A percentile compares a stretch with the other conserved stretches of the same genome.
These are phyloP conservation scores for Lasioglossum morio DNA, from an alignment of 2,888 invertebrate genomes.

Conservation along the genomic window DNA sequence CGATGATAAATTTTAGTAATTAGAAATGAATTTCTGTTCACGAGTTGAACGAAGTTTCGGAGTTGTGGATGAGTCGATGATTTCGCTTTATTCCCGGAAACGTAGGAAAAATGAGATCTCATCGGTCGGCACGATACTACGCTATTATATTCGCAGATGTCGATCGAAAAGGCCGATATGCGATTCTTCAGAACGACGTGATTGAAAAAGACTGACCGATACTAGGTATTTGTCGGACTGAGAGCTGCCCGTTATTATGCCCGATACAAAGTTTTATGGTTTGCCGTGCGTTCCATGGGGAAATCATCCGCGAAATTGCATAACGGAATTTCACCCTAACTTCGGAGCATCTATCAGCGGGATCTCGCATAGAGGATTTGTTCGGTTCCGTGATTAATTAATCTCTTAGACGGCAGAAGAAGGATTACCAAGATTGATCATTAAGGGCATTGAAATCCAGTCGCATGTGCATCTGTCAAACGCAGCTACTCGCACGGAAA, in stretches of 20 bases:
- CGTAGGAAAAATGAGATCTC: not conserved
- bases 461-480: slow-evolving; percentile 8
- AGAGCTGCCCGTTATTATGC: slow-evolving; percentile 45
- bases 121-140: not conserved
- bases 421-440: slow-evolving; percentile 50
- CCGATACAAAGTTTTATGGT: slow-evolving; percentile 59
- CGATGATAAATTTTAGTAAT: not conserved
- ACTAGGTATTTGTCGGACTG: slow-evolving; percentile 20
- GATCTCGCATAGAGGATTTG: slow-evolving; percentile 33
- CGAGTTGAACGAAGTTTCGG: no score
- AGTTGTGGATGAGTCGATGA: not conserved
- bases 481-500: not conserved
- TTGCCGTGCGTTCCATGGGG: slow-evolving; percentile 60
- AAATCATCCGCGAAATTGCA: slow-evolving; percentile 70
- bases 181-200: slow-evolving; percentile 29
- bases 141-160: slow-evolving; percentile 11
- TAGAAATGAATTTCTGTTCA: not conserved
- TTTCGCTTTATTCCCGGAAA: not conserved
- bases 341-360: slow-evolving; percentile 53
- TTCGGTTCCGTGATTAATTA: slow-evolving; percentile 62
- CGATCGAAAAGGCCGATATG: slow-evolving; percentile 40
- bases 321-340: slow-evolving; percentile 58
- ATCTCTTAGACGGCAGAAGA: slow-evolving; percentile 35
- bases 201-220: slow-evolving; percentile 51
- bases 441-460: slow-evolving; percentile 46